Conservation (phyloP, 2,113 vertebrate genomes). For the Mellivora capensis region DNA sequence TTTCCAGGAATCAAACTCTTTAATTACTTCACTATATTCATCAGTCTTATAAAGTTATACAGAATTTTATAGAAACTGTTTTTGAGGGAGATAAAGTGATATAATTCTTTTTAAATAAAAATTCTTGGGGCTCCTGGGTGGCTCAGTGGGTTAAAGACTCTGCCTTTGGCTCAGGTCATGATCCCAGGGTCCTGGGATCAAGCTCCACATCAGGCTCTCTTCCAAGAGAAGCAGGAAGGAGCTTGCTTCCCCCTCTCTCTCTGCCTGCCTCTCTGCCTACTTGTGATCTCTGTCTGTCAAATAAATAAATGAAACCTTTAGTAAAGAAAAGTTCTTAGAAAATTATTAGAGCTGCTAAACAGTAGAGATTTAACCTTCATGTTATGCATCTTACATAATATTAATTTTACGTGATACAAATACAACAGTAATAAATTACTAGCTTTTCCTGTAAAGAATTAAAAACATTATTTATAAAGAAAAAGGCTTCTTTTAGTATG, state of each 20-base stretch:
- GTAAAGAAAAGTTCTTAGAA: neutral
- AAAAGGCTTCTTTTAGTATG: neutral
- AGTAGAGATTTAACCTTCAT: neutral
- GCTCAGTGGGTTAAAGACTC: too few relatives aligned
- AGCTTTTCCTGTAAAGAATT: neutral
- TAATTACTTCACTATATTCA: neutral
- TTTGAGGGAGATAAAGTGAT: neutral
- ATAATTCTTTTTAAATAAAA: neutral
- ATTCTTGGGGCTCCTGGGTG: too few relatives aligned
- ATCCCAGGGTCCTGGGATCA: too few relatives aligned
- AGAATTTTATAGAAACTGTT: neutral
- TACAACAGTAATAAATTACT: neutral
- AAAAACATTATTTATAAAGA: neutral
- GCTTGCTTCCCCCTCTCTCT: too few relatives aligned
- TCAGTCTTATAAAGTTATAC: neutral
- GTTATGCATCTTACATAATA: neutral
- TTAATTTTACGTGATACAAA: neutral
- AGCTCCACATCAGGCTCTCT: too few relatives aligned
- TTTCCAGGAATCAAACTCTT: conserved; percentile 18
- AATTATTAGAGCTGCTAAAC: neutral
- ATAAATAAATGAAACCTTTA: too few relatives aligned
- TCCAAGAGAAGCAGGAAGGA: too few relatives aligned
- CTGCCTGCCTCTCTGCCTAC: too few relatives aligned
- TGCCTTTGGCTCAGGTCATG: too few relatives aligned
- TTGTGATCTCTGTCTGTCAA: too few relatives aligned